Evolutionary conservation across 2,888 invertebrate species (phyloP).

Genomic region (Axea sp.): DNA sequence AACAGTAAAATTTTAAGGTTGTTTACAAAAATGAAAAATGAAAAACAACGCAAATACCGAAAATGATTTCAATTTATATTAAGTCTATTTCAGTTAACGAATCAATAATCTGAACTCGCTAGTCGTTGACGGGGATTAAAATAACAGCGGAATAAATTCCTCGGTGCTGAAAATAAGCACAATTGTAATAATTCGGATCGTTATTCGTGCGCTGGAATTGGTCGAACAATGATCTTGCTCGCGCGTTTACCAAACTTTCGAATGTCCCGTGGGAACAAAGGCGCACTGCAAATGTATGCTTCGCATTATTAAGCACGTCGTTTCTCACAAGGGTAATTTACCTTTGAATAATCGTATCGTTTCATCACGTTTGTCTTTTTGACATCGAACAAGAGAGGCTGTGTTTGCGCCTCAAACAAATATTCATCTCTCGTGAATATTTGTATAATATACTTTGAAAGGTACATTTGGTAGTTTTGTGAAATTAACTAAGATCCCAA

Average conservation of each 20-base stretch:
- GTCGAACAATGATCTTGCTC: conserved; percentile 42
- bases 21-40: neutral
- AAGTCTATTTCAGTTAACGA: conserved; percentile 18
- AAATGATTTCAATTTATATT: conserved; percentile 10
- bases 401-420: conserved; percentile 25
- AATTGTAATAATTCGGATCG: conserved; percentile 12
- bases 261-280: conserved; percentile 35
- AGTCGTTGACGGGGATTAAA: conserved; percentile 19
- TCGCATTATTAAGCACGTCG: conserved; percentile 49
- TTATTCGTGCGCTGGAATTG: conserved; percentile 22
- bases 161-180: conserved; percentile 4
- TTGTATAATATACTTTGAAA: conserved; percentile 22
- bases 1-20: too few relatives aligned
- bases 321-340: conserved; percentile 42
- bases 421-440: conserved; percentile 22
- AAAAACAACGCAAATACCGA: neutral
- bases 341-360: conserved; percentile 50
- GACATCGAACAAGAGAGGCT: conserved; percentile 34
- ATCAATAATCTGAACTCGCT: conserved; percentile 15
- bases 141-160: conserved; percentile 32
- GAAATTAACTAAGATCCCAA: conserved; percentile 22
- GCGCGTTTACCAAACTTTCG: conserved; percentile 39
- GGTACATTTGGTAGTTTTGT: conserved; percentile 9
- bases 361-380: conserved; percentile 53
- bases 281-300: conserved; percentile 22